These are phyloP conservation scores for Glyphotaelius pellucidus DNA, from an alignment of 2,888 invertebrate genomes.

Conservation along the genomic window DNA sequence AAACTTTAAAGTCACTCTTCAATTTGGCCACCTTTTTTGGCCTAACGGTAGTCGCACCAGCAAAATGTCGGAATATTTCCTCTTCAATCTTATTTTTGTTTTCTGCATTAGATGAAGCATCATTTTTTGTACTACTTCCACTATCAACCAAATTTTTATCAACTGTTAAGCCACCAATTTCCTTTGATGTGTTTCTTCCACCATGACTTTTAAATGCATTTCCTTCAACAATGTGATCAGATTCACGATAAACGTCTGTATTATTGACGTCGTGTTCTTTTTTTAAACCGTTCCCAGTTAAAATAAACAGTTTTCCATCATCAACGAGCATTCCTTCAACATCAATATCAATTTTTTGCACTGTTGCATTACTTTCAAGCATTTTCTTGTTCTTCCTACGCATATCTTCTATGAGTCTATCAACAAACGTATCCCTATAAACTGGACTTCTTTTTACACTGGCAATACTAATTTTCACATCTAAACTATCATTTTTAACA, in stretches of 20 bases:
- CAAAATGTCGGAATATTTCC: constrained; percentile 7
- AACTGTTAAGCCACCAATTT: background rate
- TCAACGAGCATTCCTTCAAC: constrained; percentile 46
- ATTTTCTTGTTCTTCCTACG: constrained; percentile 28
- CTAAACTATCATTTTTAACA: constrained; percentile 38
- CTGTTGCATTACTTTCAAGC: background rate
- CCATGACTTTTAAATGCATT: background rate
- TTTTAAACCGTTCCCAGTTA: background rate
- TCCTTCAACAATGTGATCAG: background rate
- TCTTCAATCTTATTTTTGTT: background rate
- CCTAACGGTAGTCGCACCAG: background rate
- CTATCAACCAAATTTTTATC: background rate
- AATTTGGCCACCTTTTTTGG: background rate
- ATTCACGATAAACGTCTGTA: background rate
- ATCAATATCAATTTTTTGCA: constrained; percentile 10
- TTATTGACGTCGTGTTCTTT: background rate
- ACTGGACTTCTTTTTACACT: constrained; percentile 3
- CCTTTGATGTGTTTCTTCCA: background rate
- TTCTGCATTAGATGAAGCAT: background rate
- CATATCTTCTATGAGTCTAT: constrained; percentile 48
- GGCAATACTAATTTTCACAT: constrained; percentile 5
- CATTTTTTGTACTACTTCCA: background rate
- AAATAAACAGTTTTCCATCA: constrained; percentile 44
- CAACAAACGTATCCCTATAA: constrained; percentile 57
- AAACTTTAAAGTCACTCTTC: background rate